Evolutionary conservation across 2,888 invertebrate genomes (phyloP), one percentile per base, ranked within the genome.

Genomic region (Pimpla rufipes): DNA sequence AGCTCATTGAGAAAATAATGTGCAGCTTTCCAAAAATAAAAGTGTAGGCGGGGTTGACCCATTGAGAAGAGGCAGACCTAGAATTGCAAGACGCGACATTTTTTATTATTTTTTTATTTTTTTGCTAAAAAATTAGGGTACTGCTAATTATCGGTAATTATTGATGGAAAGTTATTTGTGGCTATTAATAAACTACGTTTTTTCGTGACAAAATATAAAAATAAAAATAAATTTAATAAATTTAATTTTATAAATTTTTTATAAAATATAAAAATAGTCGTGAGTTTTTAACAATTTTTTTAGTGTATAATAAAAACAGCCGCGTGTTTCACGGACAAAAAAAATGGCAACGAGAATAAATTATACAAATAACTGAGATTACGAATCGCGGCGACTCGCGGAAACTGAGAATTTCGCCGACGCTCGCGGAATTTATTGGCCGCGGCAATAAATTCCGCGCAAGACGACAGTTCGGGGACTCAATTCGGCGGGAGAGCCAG

Each of bases 1-100:
- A 59, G 35, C 16, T 59, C 57, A 35, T 59, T 29, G 35, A n/a
- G 35, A n/a, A 59, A 59, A 59, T 35, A 59, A 59, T 4, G 1
- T 13, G 13, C 10, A 1, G 18, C 37, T 62, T 62, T 62, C 37
- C 37, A 62, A 62, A 18, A 18, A 16, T 18, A 18, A 18, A 16
- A 16, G 57, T n/a, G 57, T 7, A 59, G 57, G n/a, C 57, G n/a
- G 35, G 29, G 2, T 13, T 35, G 29, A 29, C 57, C 13, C 29
- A 57, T 57, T 29, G 57, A 57, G 57, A 29, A 57, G 57, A 29
- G 57, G 11, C 13, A 29, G 29, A 7, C 29, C n/a, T n/a, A 8
- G 6, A 29, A 57, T 13, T 57, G 23, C 11, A 55, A 55, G 55
- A n/a, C 8, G 50, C 16, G 6, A n/a, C 18, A 45, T n/a, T 45